phyloP scores from a whole-genome alignment of 2,113 vertebrate species.

The Vanacampus margaritifer region DNA sequence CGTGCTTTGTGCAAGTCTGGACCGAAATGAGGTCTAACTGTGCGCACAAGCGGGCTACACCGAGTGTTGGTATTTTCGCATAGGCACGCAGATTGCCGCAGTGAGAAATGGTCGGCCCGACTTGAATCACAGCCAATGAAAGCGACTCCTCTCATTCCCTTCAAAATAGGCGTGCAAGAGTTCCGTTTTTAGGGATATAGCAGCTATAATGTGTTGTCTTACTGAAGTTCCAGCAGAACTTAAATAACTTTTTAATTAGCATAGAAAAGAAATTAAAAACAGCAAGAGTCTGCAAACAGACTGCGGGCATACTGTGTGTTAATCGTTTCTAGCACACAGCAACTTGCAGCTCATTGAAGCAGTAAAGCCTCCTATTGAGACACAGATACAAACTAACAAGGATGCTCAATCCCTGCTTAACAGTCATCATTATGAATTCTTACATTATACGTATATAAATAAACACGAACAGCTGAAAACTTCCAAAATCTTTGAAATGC shows the following conservation, averaged over 20 bases:
- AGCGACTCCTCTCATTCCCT: no score
- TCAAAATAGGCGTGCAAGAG: no score
- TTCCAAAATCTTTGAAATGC: no score
- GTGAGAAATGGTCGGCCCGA: no score
- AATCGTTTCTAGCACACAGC: slow-evolving; percentile 36
- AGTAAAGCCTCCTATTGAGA: slow-evolving; percentile 53
- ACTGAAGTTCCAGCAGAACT: slow-evolving; percentile 9
- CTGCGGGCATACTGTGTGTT: slow-evolving; percentile 58
- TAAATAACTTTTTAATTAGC: slow-evolving; percentile 61
- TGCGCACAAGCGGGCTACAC: no score
- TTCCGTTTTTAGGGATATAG: neutral
- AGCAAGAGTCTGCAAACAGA: slow-evolving; percentile 62
- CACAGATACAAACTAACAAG: slow-evolving; percentile 45
- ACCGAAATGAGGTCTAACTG: no score
- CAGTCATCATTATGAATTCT: slow-evolving; percentile 16
- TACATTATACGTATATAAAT: neutral
- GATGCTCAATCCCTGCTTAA: slow-evolving; percentile 27
- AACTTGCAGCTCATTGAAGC: slow-evolving; percentile 56
- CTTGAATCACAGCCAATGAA: no score
- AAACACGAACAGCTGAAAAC: neutral
- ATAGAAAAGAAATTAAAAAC: slow-evolving; percentile 52
- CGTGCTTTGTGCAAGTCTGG: no score
- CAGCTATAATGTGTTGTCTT: neutral
- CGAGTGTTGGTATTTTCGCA: no score
- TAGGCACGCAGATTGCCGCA: no score